Evolutionary conservation across 2,888 invertebrate species (phyloP), one percentile per base, ranked within the genome.

Genomic region (Drosophila phalerata): DNA sequence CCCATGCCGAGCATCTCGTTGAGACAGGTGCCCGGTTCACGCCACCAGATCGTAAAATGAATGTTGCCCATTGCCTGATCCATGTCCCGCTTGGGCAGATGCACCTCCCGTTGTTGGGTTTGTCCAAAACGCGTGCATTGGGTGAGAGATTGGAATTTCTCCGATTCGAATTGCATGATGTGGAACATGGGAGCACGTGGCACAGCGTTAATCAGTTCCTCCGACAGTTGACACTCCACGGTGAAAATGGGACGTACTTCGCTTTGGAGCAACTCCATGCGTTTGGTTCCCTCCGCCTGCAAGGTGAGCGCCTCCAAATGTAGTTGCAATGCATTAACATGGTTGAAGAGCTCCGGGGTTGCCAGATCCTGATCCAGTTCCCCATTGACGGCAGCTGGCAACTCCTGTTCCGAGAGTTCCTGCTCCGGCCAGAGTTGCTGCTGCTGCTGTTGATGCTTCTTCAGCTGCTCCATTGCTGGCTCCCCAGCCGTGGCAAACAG

Each of bases 91-190:
- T 48, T 25, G n/a, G 65, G 71, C 45, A 89, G 51, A 17, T 79
- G 79, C 30, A 91, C 84, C 49, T 75, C 70, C 5, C 91, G 90
- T 65, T 86, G 75, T 10, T 85, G 89, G 52, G 90, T 82, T 73
- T 91, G 91, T 0, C 85, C 90, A 19, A 91, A 91, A 25, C 91
- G 91, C 4, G 91, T 90, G 51, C 91, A 91, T 58, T 91, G 91
- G 5, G 91, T 91, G n/a, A 91, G 77, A 56, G 89, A 90, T 45
- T 91, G 90, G 57, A 91, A 91, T 43, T 91, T 91, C 57, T 91
- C 91, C 66, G 91, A 91, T 73, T 91, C 91, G 70, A 91, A 91
- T 85, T 91, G 91, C 91, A 91, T 91, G 25, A 90, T 74, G 34
- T 91, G 88, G 52, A 90, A 91, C 91, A 91, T 89, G 30, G 89